Evolutionary conservation across 2,113 vertebrate genomes (phyloP).

Genomic region (Lonchura striata): DNA sequence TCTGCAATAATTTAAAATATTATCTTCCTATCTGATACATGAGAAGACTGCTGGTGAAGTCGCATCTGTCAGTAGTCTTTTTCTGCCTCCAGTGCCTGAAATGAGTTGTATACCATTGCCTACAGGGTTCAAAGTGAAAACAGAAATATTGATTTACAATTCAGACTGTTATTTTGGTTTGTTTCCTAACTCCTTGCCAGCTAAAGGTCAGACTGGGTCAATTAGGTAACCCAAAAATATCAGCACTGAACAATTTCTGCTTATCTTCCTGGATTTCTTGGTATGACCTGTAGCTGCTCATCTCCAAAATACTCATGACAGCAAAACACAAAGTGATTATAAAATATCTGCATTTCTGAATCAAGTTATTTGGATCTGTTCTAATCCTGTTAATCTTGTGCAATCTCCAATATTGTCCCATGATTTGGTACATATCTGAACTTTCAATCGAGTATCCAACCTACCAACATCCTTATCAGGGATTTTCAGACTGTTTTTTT

Average conservation of each 20-base stretch:
- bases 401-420: background rate
- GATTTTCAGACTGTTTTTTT: background rate
- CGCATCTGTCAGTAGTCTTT: background rate
- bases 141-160: slow-evolving; percentile 1
- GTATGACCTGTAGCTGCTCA: background rate
- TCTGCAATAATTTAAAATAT: background rate
- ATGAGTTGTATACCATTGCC: background rate
- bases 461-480: background rate
- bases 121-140: background rate
- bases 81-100: background rate
- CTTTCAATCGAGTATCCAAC: background rate
- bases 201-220: background rate
- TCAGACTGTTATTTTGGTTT: background rate
- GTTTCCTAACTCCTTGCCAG: background rate
- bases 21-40: background rate
- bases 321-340: background rate
- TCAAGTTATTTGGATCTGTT: background rate
- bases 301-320: background rate
- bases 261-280: background rate
- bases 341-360: background rate
- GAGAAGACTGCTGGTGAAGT: background rate
- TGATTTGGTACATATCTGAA: background rate
- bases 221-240: background rate
- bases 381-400: background rate
- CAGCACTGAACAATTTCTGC: background rate